These are phyloP conservation scores for Prosapia bicincta DNA, from an alignment of 2,888 invertebrate genomes.

Conservation along the genomic window DNA sequence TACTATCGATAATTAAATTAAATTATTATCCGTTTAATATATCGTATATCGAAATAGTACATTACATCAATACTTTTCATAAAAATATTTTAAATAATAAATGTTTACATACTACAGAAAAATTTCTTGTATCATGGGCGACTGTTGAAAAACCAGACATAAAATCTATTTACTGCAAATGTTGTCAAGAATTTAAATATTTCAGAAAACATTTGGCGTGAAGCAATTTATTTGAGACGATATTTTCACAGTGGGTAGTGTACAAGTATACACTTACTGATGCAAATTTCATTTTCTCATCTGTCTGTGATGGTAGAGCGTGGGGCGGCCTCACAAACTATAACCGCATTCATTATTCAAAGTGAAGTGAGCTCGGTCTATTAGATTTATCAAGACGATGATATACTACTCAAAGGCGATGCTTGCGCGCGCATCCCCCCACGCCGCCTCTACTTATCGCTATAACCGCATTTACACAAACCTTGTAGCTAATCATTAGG, in stretches of 20 bases:
- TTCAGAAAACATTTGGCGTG: background rate
- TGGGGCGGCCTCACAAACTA: constrained; percentile 6
- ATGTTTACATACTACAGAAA: too few species aligned
- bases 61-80: too few species aligned
- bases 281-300: constrained; percentile 21
- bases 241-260: constrained; percentile 11
- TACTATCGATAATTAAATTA: too few species aligned
- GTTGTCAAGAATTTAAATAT: background rate
- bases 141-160: too few species aligned
- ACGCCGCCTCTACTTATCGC: background rate
- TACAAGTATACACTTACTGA: constrained; percentile 3
- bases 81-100: too few species aligned
- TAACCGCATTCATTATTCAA: constrained; percentile 23
- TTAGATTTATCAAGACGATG: constrained; percentile 17
- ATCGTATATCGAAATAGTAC: too few species aligned
- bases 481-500: background rate
- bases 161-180: too few species aligned
- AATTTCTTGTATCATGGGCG: too few species aligned
- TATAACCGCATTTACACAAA: constrained; percentile 2
- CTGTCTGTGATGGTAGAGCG: constrained; percentile 10
- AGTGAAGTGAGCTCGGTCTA: constrained; percentile 8
- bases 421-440: background rate
- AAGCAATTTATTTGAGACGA: background rate
- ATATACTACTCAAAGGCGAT: constrained; percentile 10
- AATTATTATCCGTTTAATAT: too few species aligned